A percentile compares a stretch with the other conserved stretches of the same genome.
Conservation (phyloP, 2,888 invertebrate genomes). For the Hydropsyche betteni region DNA sequence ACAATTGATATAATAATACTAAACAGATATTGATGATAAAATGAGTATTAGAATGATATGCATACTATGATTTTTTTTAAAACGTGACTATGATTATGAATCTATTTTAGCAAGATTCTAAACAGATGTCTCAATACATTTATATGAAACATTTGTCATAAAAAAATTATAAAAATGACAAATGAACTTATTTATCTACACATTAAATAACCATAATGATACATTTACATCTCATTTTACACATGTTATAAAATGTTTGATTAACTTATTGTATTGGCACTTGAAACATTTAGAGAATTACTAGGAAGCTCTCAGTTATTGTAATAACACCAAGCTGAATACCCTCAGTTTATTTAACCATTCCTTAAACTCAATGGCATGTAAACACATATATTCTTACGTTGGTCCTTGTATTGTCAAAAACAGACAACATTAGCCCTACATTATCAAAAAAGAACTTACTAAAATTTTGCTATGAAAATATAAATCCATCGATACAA, state of each 20-base stretch:
- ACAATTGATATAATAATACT: background rate
- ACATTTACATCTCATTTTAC: constrained; percentile 45
- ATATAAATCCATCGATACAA: constrained; percentile 39
- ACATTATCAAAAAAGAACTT: constrained; percentile 24
- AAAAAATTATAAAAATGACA: constrained; percentile 38
- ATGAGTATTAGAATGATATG: background rate
- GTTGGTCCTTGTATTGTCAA: constrained; percentile 51
- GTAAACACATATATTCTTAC: constrained; percentile 45
- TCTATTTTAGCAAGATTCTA: background rate
- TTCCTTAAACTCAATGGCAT: constrained; percentile 43
- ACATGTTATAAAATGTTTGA: constrained; percentile 46
- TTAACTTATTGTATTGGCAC: constrained; percentile 51
- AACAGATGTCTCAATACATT: too few species aligned
- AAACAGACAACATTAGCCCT: constrained; percentile 45
- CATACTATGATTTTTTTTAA: background rate
- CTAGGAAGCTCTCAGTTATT: constrained; percentile 53
- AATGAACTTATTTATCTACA: constrained; percentile 39
- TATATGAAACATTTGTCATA: too few species aligned
- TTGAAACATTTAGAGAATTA: constrained; percentile 52
- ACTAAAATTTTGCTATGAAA: constrained; percentile 38
- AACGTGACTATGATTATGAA: background rate
- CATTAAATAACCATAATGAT: constrained; percentile 41
- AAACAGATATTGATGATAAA: background rate
- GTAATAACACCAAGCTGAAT: constrained; percentile 51
- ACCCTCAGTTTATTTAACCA: constrained; percentile 47